Base-by-base conservation (phyloP, 2,888 invertebrate species). In the Fragum fragum region DNA sequence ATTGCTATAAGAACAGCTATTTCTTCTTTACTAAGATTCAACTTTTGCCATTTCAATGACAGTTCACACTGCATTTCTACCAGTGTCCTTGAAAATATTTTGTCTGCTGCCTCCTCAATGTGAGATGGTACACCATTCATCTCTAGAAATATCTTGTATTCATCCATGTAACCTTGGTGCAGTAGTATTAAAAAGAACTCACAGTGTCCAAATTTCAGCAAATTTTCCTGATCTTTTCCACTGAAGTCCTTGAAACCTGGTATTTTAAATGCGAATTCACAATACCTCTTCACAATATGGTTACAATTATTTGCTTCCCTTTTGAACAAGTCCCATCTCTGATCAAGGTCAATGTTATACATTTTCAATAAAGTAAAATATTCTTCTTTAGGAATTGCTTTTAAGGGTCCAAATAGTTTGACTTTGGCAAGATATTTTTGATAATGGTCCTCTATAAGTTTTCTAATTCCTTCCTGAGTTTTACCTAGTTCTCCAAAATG, bases 91-190 rank as follows among this genome's bases (percentile, higher is more conserved):
- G 86, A 86, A 57, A 83, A 86, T 53, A 86, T 83, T 57, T 86
- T 83, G 71, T 86, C 86, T 18, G 86, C 83, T 52, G 86, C 83
- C 53, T 86, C 86, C 61, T 86, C 86, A 3, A 83, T 52, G 42
- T 86, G 86, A 14, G 79, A 78, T 1, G 83, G 81, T 26, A 81
- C 77, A 14, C 86, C 86, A n/a, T 83, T 86, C 78, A 80, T 81
- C 53, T 80, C 81, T 14, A 86, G 63, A 61, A 81, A 86, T 32
- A 83, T 76, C 21, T 81, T 73, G n/a, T 72, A 70, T 39, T 83
- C 83, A 26, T 76, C 76, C 68, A 81, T 63, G 75, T 83, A 86
- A 1, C 86, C 83, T 36, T 79, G 68, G 63, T 86, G 83, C 57
- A 83, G 47, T 11, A 86, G 66, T 26, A 86, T 81, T 26, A 79